Evolutionary conservation across 2,888 invertebrate genomes (phyloP).

Genomic region (Leptopilina myrica): DNA sequence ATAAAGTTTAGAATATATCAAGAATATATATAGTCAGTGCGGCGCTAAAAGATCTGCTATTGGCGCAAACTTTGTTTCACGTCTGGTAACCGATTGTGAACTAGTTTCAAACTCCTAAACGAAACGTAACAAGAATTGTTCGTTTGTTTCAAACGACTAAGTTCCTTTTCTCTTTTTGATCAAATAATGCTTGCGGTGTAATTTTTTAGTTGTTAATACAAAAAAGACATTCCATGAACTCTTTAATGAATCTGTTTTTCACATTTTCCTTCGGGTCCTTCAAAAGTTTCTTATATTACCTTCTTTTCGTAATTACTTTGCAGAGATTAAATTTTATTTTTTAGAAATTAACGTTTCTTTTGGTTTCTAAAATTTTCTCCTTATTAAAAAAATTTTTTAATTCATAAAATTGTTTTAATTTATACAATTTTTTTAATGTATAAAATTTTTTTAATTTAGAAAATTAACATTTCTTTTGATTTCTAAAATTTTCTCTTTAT

Average conservation of each 20-base stretch:
- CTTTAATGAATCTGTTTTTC: neutral
- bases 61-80: slow-evolving; percentile 40
- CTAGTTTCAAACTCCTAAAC: slow-evolving; percentile 37
- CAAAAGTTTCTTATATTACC: too few species aligned
- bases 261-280: too few species aligned
- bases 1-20: slow-evolving; percentile 10
- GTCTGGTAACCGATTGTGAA: slow-evolving; percentile 20
- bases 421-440: too few species aligned
- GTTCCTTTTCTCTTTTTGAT: neutral
- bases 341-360: too few species aligned
- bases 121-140: slow-evolving; percentile 28
- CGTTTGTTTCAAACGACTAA: slow-evolving; percentile 5
- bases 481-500: too few species aligned
- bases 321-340: too few species aligned
- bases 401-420: too few species aligned
- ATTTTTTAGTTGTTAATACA: neutral
- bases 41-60: slow-evolving; percentile 39
- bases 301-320: too few species aligned
- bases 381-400: too few species aligned
- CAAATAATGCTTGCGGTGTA: neutral
- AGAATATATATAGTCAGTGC: neutral
- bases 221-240: neutral
- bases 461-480: too few species aligned
- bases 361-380: too few species aligned
- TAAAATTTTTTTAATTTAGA: too few species aligned